These are phyloP conservation scores for Chloromyia formosa DNA, from an alignment of 2,888 invertebrate genomes.

Conservation along the genomic window DNA sequence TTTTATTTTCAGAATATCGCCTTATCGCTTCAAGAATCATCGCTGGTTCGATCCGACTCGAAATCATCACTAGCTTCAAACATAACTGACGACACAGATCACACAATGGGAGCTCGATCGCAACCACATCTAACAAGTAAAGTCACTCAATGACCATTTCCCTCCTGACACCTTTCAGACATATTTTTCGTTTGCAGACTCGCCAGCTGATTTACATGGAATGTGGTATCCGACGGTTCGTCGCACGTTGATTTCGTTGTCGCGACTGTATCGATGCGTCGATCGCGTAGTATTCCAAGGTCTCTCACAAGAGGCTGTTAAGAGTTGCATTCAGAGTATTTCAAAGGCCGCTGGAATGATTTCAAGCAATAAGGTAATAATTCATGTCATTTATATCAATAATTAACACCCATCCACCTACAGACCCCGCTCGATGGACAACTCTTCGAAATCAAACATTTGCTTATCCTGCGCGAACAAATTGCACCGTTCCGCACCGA, in stretches of 20 bases:
- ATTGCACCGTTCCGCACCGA: constrained; percentile 98
- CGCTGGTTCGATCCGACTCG: constrained; percentile 71
- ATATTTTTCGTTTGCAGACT: constrained; percentile 65
- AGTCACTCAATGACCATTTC: no score
- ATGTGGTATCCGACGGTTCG: constrained; percentile 99
- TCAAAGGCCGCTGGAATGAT: constrained; percentile 84
- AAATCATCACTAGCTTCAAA: constrained; percentile 75
- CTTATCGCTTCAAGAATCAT: constrained; percentile 70
- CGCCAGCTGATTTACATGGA: constrained; percentile 96
- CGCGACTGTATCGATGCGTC: constrained; percentile 86
- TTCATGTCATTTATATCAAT: no score
- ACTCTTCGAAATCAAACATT: constrained; percentile 97
- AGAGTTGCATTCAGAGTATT: constrained; percentile 90
- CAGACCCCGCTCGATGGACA: constrained; percentile 88
- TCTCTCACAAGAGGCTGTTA: constrained; percentile 93
- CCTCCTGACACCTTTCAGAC: no score
- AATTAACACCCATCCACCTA: no score
- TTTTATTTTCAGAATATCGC: constrained; percentile 69
- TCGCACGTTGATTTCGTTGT: constrained; percentile 91
- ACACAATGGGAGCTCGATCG: constrained; percentile 66
- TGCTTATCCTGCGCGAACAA: constrained; percentile 95
- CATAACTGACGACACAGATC: constrained; percentile 76
- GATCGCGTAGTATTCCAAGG: constrained; percentile 97
- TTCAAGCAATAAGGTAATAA: constrained; percentile 73
- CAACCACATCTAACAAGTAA: constrained; percentile 64